Conservation (phyloP, 2,113 vertebrate genomes). For the Platichthys flesus region DNA sequence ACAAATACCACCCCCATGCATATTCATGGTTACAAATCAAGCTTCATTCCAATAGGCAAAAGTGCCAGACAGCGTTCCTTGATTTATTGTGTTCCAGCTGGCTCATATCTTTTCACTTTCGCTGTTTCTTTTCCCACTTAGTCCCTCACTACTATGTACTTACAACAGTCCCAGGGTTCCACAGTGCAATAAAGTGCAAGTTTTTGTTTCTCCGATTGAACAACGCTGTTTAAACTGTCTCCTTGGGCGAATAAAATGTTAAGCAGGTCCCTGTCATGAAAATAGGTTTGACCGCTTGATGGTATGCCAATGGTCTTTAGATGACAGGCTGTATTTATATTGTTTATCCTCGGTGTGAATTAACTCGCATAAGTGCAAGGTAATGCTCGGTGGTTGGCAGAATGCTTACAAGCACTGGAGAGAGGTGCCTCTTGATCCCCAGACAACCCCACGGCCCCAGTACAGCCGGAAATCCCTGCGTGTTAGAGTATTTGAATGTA, state of each 20-base stretch:
- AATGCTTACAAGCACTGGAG: constrained; percentile 59
- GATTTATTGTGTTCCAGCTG: constrained; percentile 41
- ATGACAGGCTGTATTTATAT: constrained; percentile 37
- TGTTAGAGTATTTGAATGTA: constrained; percentile 13
- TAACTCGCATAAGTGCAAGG: constrained; percentile 50
- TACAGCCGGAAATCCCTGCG: constrained; percentile 40
- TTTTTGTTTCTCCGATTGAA: neutral
- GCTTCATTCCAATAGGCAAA: constrained; percentile 5
- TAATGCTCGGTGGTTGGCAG: constrained; percentile 60
- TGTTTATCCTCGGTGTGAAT: constrained; percentile 58
- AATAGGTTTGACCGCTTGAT: constrained; percentile 29
- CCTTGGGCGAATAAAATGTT: neutral
- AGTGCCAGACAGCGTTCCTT: constrained; percentile 44
- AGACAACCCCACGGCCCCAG: constrained; percentile 35
- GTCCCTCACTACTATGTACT: neutral
- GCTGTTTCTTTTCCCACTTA: constrained; percentile 18
- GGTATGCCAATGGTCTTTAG: constrained; percentile 34
- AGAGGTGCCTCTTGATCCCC: constrained; percentile 42
- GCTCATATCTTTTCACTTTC: constrained; percentile 14
- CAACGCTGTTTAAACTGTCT: neutral
- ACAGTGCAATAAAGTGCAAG: neutral
- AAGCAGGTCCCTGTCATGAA: constrained; percentile 17
- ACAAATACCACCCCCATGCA: constrained; percentile 16
- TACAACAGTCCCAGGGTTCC: constrained; percentile 19
- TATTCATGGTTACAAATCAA: neutral